phyloP scores from a whole-genome alignment of 1,140 invertebrate genomes.

The Panulirus ornatus region DNA sequence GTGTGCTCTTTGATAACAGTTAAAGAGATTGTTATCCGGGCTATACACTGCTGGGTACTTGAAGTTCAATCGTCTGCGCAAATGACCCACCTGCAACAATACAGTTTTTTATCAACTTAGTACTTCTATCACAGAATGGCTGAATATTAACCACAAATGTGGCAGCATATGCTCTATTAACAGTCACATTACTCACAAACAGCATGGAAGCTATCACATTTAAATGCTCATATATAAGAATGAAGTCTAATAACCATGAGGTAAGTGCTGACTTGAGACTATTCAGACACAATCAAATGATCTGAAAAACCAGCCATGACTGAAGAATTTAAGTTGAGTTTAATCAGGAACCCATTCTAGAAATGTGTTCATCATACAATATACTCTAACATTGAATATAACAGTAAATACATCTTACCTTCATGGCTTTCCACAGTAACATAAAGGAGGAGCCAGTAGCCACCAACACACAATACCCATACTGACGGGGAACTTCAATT shows the following conservation, averaged over 20 bases:
- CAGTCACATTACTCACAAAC: too few relatives aligned
- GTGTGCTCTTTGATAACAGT: constrained; percentile 73
- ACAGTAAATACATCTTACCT: constrained; percentile 34
- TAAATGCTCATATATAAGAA: too few relatives aligned
- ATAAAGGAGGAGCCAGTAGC: constrained; percentile 58
- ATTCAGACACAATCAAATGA: too few relatives aligned
- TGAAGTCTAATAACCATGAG: too few relatives aligned
- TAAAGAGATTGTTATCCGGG: constrained; percentile 65
- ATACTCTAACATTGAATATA: background rate
- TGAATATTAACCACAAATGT: too few relatives aligned
- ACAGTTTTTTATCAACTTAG: background rate
- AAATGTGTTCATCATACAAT: too few relatives aligned
- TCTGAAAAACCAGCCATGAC: too few relatives aligned
- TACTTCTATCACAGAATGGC: background rate
- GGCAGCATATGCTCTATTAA: too few relatives aligned
- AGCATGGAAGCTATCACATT: too few relatives aligned
- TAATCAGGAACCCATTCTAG: too few relatives aligned
- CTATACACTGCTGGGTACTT: constrained; percentile 70
- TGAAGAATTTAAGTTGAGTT: too few relatives aligned
- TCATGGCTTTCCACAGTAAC: constrained; percentile 53
- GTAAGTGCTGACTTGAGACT: too few relatives aligned
- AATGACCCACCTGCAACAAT: constrained; percentile 37
- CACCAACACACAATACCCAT: constrained; percentile 63
- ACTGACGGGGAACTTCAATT: constrained; percentile 40
- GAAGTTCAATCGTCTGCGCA: constrained; percentile 43